Evolutionary conservation across 2,113 vertebrate species (phyloP).

Genomic region (Gasterosteus aculeatus): DNA sequence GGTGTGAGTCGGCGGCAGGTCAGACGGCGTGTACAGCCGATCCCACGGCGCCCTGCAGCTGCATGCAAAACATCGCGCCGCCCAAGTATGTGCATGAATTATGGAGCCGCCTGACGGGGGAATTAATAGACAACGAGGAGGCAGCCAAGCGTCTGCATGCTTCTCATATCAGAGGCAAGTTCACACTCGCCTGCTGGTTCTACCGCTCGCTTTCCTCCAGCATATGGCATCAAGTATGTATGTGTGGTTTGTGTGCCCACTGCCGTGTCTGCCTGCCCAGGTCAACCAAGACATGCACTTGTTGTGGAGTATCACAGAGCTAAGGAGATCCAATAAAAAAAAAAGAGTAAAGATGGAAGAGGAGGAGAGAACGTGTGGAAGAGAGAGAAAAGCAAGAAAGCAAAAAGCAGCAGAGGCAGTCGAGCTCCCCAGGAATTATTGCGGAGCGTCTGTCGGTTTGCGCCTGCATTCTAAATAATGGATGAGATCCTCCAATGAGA

Average conservation of each 20-base stretch:
- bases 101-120: slow-evolving; percentile 37
- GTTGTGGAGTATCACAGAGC: slow-evolving; percentile 29
- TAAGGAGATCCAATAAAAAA: slow-evolving; percentile 7
- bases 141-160: slow-evolving; percentile 6
- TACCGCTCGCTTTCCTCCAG: slow-evolving; percentile 4
- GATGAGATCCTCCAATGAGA: slow-evolving; percentile 77
- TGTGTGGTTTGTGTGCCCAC: slow-evolving; percentile 2
- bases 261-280: slow-evolving; percentile 13
- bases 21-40: neutral
- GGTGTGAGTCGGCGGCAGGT: slow-evolving; percentile 6
- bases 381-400: slow-evolving; percentile 1
- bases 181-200: slow-evolving; percentile 13
- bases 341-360: neutral
- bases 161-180: slow-evolving; percentile 30
- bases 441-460: slow-evolving; percentile 60
- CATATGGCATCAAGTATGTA: slow-evolving; percentile 7
- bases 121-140: slow-evolving; percentile 43
- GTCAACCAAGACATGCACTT: slow-evolving; percentile 23
- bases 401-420: slow-evolving; percentile 35
- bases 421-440: slow-evolving; percentile 67
- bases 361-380: neutral
- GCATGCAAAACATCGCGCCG: slow-evolving; percentile 35
- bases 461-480: slow-evolving; percentile 75
- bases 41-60: neutral
- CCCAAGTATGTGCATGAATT: slow-evolving; percentile 32